These are phyloP conservation scores for Acrocephalus arundinaceus DNA, from an alignment of 2,113 vertebrate species.

Conservation along the genomic window DNA sequence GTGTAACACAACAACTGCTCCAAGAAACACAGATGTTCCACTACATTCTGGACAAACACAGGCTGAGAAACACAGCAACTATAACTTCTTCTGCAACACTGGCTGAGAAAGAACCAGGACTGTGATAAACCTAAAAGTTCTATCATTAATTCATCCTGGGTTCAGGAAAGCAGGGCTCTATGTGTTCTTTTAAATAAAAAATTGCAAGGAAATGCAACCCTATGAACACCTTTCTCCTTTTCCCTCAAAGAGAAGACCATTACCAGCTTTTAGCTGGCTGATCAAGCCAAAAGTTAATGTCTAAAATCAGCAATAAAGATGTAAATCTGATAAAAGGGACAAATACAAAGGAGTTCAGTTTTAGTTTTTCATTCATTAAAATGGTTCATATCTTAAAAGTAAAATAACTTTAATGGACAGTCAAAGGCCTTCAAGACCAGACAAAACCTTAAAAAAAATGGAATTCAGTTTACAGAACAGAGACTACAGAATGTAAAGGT, in stretches of 20 bases:
- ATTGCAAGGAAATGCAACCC: background rate
- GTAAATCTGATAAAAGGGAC: background rate
- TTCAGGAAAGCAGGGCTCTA: background rate
- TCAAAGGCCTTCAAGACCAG: background rate
- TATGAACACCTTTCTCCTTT: background rate
- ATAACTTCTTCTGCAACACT: background rate
- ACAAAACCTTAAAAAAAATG: background rate
- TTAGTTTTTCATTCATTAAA: background rate
- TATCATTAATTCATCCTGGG: background rate
- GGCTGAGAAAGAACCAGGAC: background rate
- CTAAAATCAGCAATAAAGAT: background rate
- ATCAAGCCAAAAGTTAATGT: background rate
- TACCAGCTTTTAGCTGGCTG: background rate
- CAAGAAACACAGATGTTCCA: background rate
- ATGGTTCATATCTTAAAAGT: background rate
- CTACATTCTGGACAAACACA: background rate
- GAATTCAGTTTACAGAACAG: background rate
- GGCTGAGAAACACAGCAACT: background rate
- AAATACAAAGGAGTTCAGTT: background rate
- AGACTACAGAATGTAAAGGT: background rate
- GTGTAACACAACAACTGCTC: background rate
- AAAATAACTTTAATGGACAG: background rate
- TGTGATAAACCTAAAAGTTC: background rate
- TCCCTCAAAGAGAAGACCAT: background rate
- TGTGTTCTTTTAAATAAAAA: background rate